Evolutionary conservation across 1,140 invertebrate species (phyloP).

Genomic region (Pseudomyrmex concolor): DNA sequence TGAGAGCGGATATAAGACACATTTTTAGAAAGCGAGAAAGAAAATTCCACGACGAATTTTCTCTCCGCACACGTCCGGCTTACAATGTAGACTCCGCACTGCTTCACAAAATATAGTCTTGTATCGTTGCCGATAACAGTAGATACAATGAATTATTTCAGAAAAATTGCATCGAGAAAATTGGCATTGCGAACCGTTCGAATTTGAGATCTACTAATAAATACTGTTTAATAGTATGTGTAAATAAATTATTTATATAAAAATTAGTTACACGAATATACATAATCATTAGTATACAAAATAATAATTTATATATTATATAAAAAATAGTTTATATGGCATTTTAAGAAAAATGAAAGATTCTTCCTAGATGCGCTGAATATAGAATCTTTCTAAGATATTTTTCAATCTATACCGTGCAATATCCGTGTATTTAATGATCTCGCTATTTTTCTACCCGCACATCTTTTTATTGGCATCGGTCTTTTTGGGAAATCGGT

Average conservation of each 20-base stretch:
- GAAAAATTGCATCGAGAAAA: background rate
- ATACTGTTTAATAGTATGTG: too few species aligned
- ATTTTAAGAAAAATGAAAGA: too few species aligned
- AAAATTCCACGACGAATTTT: conserved; percentile 25
- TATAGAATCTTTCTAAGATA: background rate
- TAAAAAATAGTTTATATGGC: too few species aligned
- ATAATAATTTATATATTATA: too few species aligned
- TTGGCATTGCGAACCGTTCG: conserved; percentile 11
- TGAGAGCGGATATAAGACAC: conserved; percentile 35
- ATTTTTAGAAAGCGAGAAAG: conserved; percentile 47
- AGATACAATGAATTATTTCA: background rate
- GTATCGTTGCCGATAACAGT: conserved; percentile 11
- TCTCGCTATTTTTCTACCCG: background rate
- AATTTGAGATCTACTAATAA: too few species aligned
- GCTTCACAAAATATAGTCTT: conserved; percentile 18
- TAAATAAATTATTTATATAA: too few species aligned
- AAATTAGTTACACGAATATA: too few species aligned
- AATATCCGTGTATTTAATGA: background rate
- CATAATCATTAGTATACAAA: too few species aligned
- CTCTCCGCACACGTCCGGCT: conserved; percentile 13
- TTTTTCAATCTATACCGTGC: background rate
- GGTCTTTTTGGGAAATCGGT: background rate
- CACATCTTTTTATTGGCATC: conserved; percentile 13
- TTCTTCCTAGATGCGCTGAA: too few species aligned
- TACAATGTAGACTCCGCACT: conserved; percentile 15